Conservation (phyloP, 2,113 vertebrate genomes). For the Semicossyphus pulcher region DNA sequence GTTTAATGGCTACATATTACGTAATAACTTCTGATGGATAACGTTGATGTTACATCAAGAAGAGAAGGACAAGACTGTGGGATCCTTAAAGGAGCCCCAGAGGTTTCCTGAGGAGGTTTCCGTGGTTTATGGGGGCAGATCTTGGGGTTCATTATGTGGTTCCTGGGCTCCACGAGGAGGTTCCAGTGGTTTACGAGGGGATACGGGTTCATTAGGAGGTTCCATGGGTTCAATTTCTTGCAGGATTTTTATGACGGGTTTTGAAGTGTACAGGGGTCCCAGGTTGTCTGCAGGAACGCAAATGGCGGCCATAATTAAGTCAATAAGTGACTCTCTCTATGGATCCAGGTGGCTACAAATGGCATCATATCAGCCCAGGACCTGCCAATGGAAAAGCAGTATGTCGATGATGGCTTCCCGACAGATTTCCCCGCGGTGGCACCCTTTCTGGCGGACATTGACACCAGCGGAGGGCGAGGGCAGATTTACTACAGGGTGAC, state of each 20-base stretch:
- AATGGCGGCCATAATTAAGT: not conserved
- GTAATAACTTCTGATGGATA: too few relatives aligned
- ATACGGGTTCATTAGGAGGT: conserved; percentile 33
- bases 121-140: conserved; percentile 35
- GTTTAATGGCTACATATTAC: too few relatives aligned
- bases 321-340: not conserved
- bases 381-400: conserved; percentile 96
- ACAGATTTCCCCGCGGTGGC: conserved; percentile 95
- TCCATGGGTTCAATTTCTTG: conserved; percentile 2
- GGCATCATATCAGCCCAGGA: conserved; percentile 95
- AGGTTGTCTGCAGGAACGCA: not conserved
- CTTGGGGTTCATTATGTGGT: conserved; percentile 48
- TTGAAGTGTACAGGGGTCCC: not conserved
- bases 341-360: conserved; percentile 95
- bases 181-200: not conserved
- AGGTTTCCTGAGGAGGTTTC: not conserved
- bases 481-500: conserved; percentile 91
- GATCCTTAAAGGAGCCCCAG: not conserved
- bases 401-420: conserved; percentile 96
- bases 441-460: conserved; percentile 94
- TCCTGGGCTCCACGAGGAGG: conserved; percentile 20
- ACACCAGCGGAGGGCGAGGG: conserved; percentile 89
- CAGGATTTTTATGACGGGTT: conserved; percentile 3
- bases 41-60: too few relatives aligned
- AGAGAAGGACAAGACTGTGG: not conserved